These are phyloP conservation scores for Pseudopodoces humilis DNA, from an alignment of 2,113 vertebrate genomes.

Conservation along the genomic window DNA sequence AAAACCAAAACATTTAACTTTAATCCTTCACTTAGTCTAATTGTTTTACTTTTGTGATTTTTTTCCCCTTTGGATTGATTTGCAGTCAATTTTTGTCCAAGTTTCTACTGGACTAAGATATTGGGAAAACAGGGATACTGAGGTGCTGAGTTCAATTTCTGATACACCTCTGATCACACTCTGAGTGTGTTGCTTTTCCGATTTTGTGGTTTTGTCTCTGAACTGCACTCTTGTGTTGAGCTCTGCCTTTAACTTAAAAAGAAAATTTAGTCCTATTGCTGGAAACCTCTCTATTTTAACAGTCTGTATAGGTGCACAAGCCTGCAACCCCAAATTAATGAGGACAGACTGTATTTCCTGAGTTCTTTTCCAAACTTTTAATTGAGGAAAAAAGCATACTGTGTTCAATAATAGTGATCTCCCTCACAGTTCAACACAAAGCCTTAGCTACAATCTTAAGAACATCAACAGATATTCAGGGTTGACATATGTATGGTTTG, in stretches of 20 bases:
- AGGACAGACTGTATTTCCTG: neutral
- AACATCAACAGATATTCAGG: constrained; percentile 5
- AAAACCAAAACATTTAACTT: neutral
- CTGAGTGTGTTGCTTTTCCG: neutral
- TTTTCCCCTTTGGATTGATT: neutral
- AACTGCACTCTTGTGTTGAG: neutral
- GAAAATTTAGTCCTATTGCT: neutral
- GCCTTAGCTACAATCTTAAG: neutral
- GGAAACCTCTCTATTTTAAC: neutral
- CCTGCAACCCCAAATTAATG: neutral
- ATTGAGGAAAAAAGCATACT: neutral
- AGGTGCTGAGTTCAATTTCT: neutral
- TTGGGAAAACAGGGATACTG: neutral
- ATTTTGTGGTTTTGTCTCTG: neutral
- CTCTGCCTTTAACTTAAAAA: neutral
- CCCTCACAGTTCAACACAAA: neutral
- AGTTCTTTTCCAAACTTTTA: neutral
- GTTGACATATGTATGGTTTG: constrained; percentile 14
- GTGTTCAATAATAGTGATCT: neutral
- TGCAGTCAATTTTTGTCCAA: neutral
- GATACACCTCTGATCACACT: neutral
- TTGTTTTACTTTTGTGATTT: neutral
- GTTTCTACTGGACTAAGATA: neutral
- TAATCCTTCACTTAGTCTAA: neutral
- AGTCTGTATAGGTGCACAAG: neutral